Base-by-base conservation (phyloP, 2,888 invertebrate species). In the Andrena hattorfiana region DNA sequence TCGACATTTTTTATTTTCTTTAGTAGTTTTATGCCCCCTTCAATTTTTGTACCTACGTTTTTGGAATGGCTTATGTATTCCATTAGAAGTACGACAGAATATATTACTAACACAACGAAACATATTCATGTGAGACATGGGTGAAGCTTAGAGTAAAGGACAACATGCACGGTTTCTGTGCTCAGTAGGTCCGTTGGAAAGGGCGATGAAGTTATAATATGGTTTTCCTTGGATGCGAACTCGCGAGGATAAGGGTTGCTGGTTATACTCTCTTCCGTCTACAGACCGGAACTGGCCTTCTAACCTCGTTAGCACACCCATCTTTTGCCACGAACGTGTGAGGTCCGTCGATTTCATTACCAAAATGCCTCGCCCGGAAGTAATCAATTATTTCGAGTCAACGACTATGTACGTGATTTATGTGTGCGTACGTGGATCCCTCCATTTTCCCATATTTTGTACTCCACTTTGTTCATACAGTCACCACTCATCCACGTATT, bases 331-430 rank as follows among this genome's bases (percentile, higher is more conserved):
- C 82, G 73, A 87, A 77, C 87, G 85, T 73, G 83, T 74, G 49
- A 78, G 75, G 79, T 72, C 82, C 83, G 88, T 84, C 87, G 89
- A 89, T 91, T 89, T 90, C 87, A 88, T 90, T 89, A 88, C 87
- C 86, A 85, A 89, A 88, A 86, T 88, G 85, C 84, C 80, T 77
- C 85, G 78, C 75, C 77, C 83, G 87, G 88, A 90, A 89, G 86
- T 89, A 89, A 90, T 91, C 87, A 88, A 91, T 91, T 90, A 91
- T 86, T 87, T 87, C 87, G 80, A 81, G 75, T 69, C 77, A 87
- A 84, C 89, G 85, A 83, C 83, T 84, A 83, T 51, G 75, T 23
- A 59, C 68, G 68, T 73, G 79, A 72, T 70, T 73, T 72, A 26
- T 49, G 66, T 28, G 32, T 62, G 66, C 32, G 49, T 64, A 16